Evolutionary conservation across 2,797 vertebrate species (phyloP).

Genomic region (Epinephelus coioides): DNA sequence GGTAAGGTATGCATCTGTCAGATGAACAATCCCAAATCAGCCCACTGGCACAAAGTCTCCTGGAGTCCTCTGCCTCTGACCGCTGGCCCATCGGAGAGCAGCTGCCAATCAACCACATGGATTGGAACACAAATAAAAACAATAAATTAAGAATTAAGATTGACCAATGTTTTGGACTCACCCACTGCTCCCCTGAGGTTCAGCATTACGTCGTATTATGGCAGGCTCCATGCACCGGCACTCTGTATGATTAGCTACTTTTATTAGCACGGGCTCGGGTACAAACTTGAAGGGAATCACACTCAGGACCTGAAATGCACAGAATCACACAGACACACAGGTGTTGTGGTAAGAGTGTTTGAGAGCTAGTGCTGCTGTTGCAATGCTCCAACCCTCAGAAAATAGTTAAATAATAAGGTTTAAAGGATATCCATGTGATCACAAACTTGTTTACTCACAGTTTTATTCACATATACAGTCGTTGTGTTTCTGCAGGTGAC

Average conservation of each 20-base stretch:
- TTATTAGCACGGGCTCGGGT: constrained; percentile 93
- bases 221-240: constrained; percentile 91
- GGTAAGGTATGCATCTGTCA: constrained; percentile 91
- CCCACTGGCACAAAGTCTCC: constrained; percentile 90
- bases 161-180: constrained; percentile 59
- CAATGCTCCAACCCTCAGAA: background rate
- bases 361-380: background rate
- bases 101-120: constrained; percentile 61
- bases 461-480: constrained; percentile 93
- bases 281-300: constrained; percentile 93
- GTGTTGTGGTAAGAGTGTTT: background rate
- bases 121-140: constrained; percentile 10
- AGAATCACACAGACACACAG: background rate
- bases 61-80: constrained; percentile 86
- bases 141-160: background rate
- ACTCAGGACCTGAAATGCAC: constrained; percentile 90
- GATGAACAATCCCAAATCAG: constrained; percentile 93
- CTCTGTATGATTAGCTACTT: constrained; percentile 95
- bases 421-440: background rate
- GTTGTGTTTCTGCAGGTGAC: constrained; percentile 93
- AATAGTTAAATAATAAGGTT: background rate
- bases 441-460: constrained; percentile 84
- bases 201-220: constrained; percentile 87
- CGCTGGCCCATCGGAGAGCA: constrained; percentile 75
- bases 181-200: constrained; percentile 77